These are phyloP conservation scores for Melieria crassipennis DNA, from an alignment of 2,888 invertebrate species.

Conservation along the genomic window DNA sequence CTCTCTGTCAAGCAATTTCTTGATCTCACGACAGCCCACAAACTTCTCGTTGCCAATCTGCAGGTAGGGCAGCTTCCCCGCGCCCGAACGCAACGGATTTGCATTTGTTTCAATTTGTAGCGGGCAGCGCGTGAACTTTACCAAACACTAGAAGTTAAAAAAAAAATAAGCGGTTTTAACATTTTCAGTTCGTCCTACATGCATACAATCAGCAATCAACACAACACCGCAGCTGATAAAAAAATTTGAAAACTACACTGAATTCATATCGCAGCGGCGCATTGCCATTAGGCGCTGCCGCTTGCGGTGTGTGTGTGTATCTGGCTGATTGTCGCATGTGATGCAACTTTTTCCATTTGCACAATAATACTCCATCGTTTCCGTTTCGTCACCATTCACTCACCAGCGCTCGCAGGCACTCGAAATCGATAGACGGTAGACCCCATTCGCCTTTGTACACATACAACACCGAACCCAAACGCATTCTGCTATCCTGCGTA, in stretches of 20 bases:
- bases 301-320: conserved; percentile 3
- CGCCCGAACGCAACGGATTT: conserved; percentile 80
- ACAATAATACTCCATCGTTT: conserved; percentile 31
- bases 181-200: no score
- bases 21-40: conserved; percentile 75
- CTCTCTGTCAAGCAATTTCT: conserved; percentile 74
- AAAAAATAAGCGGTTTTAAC: no score
- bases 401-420: conserved; percentile 84
- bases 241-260: no score
- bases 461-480: conserved; percentile 69
- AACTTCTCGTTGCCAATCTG: conserved; percentile 69
- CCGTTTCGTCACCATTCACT: conserved; percentile 55
- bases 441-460: conserved; percentile 91
- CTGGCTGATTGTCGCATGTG: conserved; percentile 37
- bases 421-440: conserved; percentile 83
- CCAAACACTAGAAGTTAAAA: conserved; percentile 67
- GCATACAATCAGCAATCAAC: no score
- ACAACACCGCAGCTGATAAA: no score
- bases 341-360: conserved; percentile 37
- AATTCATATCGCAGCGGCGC: no score
- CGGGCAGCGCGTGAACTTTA: conserved; percentile 82
- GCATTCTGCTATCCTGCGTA: conserved; percentile 48
- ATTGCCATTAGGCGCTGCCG: no score
- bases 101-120: conserved; percentile 74
- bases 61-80: conserved; percentile 77